Percentiles rank a stretch among this genome's conserved stretches.
phyloP scores from a whole-genome alignment of 2,113 vertebrate genomes.

The Hypomesus transpacificus region DNA sequence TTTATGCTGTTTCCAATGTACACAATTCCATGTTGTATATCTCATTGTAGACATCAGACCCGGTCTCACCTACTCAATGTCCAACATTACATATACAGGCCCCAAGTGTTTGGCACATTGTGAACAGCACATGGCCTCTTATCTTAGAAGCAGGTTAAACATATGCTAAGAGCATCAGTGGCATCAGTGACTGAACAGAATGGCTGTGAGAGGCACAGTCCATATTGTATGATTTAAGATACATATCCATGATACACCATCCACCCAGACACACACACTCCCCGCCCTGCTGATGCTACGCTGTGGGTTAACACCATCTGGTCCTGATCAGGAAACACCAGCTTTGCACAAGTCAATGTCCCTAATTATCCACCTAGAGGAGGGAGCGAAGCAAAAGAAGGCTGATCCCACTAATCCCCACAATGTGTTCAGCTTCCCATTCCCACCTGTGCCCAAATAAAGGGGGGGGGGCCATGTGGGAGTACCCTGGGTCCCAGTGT shows the following conservation, averaged over 20 bases:
- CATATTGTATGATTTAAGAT: slow-evolving; percentile 69
- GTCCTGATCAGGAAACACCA: slow-evolving; percentile 76
- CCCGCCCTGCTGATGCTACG: slow-evolving; percentile 46
- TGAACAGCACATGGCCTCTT: background rate
- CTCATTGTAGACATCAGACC: too few relatives aligned
- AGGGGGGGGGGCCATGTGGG: slow-evolving; percentile 45
- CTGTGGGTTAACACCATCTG: slow-evolving; percentile 72
- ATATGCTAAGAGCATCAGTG: slow-evolving; percentile 44
- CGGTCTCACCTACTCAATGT: too few relatives aligned
- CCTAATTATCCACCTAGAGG: slow-evolving; percentile 72
- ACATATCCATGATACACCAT: slow-evolving; percentile 65
- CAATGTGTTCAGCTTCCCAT: slow-evolving; percentile 78
- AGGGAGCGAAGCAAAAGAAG: slow-evolving; percentile 52
- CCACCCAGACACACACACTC: slow-evolving; percentile 20
- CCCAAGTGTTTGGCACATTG: background rate
- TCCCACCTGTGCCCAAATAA: slow-evolving; percentile 74
- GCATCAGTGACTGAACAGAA: slow-evolving; percentile 54
- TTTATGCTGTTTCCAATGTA: too few relatives aligned
- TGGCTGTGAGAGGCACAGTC: slow-evolving; percentile 56
- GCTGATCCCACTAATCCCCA: slow-evolving; percentile 69
- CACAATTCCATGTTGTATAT: too few relatives aligned
- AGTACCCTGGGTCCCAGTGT: slow-evolving; percentile 56
- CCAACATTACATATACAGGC: too few relatives aligned
- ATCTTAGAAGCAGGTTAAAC: slow-evolving; percentile 41
- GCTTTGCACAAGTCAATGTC: slow-evolving; percentile 76